phyloP scores from a whole-genome alignment of 2,797 vertebrate genomes.

The Hirundo rustica region DNA sequence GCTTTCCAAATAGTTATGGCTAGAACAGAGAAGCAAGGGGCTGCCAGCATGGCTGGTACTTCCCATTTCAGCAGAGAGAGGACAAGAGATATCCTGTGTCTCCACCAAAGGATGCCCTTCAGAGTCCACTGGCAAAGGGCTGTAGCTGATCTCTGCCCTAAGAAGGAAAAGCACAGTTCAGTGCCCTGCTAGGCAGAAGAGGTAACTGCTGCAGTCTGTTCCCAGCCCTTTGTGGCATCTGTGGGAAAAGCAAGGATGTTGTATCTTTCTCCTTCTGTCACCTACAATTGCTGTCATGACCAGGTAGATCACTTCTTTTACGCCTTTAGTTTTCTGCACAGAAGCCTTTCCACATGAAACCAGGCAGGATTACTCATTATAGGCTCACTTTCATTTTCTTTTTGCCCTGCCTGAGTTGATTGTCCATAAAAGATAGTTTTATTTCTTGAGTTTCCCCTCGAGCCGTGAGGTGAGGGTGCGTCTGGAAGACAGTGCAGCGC shows the following conservation, averaged over 20 bases:
- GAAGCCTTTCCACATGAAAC: background rate
- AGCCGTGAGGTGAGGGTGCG: background rate
- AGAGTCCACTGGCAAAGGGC: background rate
- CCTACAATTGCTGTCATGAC: background rate
- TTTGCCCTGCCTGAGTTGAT: background rate
- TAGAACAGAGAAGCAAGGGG: background rate
- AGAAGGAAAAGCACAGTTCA: background rate
- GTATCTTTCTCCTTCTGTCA: background rate
- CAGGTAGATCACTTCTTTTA: background rate
- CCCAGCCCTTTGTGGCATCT: background rate
- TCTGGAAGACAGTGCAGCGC: accelerated
- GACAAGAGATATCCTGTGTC: background rate
- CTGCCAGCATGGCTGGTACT: background rate
- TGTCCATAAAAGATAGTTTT: background rate
- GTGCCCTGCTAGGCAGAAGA: background rate
- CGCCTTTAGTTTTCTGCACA: background rate
- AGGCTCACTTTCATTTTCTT: background rate
- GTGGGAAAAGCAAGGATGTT: background rate
- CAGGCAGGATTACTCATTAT: background rate
- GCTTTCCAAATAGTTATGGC: background rate
- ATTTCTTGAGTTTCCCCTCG: background rate
- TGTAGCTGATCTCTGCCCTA: background rate
- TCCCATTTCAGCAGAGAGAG: background rate
- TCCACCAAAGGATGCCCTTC: background rate
- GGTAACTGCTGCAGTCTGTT: background rate